A percentile compares a stretch with the other conserved stretches of the same genome.
phyloP scores from a whole-genome alignment of 2,888 invertebrate genomes.

The Silvanus unidentatus region DNA sequence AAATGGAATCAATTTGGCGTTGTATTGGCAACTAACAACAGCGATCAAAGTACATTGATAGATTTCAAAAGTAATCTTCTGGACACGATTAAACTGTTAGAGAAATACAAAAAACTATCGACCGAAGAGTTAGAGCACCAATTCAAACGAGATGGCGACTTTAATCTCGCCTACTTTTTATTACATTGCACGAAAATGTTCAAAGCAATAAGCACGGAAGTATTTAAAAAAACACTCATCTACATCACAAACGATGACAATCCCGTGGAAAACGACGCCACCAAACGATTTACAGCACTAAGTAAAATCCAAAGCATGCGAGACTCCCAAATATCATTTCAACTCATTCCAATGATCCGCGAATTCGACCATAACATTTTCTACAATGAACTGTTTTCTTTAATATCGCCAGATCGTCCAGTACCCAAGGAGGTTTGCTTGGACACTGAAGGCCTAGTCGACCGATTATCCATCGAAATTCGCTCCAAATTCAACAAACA shows the following conservation, averaged over 20 bases:
- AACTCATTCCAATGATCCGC: conserved; percentile 26
- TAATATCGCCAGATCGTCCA: conserved; percentile 14
- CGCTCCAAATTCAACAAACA: conserved; percentile 19
- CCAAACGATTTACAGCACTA: conserved; percentile 29
- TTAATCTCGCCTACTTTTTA: conserved; percentile 31
- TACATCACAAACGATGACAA: conserved; percentile 35
- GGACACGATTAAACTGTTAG: conserved; percentile 25
- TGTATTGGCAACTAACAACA: conserved; percentile 26
- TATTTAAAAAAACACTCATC: conserved; percentile 26
- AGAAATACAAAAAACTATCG: conserved; percentile 19
- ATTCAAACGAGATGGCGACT: conserved; percentile 24
- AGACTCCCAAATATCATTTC: conserved; percentile 25
- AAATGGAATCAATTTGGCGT: conserved; percentile 31
- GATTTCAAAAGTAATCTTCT: conserved; percentile 28
- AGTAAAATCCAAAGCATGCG: conserved; percentile 35
- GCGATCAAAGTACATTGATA: conserved; percentile 21
- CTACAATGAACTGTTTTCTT: conserved; percentile 34
- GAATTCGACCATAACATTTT: conserved; percentile 31
- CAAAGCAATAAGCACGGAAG: conserved; percentile 21
- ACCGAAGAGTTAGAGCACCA: conserved; percentile 23
- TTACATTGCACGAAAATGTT: conserved; percentile 32
- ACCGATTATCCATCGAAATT: conserved; percentile 24
- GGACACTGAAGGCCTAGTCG: conserved; percentile 28
- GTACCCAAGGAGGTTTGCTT: conserved; percentile 23
- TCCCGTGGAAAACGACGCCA: conserved; percentile 26